Evolutionary conservation across 2,888 invertebrate genomes (phyloP).

Genomic region (Agrilus biguttatus): DNA sequence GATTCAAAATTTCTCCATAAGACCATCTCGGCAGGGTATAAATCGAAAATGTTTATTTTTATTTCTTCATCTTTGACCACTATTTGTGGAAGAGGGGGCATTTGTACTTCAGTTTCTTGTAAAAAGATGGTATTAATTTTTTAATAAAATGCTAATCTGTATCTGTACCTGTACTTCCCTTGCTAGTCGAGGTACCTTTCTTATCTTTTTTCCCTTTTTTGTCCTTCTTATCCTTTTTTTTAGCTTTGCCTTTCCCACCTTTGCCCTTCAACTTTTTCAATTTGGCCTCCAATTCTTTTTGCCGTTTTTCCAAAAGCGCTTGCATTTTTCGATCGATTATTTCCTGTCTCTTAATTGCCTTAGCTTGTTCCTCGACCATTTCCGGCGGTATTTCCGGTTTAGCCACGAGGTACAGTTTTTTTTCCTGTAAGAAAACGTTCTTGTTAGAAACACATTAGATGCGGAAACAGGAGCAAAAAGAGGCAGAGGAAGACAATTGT

Average conservation of each 20-base stretch:
- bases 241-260: conserved; percentile 3
- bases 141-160: neutral
- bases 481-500: no score
- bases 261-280: conserved; percentile 2
- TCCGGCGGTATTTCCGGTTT: conserved; percentile 13
- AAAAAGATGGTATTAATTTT: neutral
- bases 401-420: conserved; percentile 12
- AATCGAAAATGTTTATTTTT: conserved; percentile 12
- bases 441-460: no score
- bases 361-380: conserved; percentile 12
- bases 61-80: conserved; percentile 10
- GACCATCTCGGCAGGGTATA: conserved; percentile 18
- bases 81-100: conserved; percentile 7
- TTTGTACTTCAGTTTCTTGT: neutral
- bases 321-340: conserved; percentile 9
- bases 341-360: conserved; percentile 8
- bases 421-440: conserved; percentile 9
- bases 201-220: conserved; percentile 2
- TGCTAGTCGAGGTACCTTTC: conserved; percentile 2
- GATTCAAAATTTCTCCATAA: conserved; percentile 16
- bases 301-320: conserved; percentile 4
- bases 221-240: conserved; percentile 2
- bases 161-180: conserved; percentile 1
- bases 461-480: no score
- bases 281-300: conserved; percentile 3